These are phyloP conservation scores for Caretta caretta DNA, from an alignment of 2,113 vertebrate genomes.

Conservation along the genomic window DNA sequence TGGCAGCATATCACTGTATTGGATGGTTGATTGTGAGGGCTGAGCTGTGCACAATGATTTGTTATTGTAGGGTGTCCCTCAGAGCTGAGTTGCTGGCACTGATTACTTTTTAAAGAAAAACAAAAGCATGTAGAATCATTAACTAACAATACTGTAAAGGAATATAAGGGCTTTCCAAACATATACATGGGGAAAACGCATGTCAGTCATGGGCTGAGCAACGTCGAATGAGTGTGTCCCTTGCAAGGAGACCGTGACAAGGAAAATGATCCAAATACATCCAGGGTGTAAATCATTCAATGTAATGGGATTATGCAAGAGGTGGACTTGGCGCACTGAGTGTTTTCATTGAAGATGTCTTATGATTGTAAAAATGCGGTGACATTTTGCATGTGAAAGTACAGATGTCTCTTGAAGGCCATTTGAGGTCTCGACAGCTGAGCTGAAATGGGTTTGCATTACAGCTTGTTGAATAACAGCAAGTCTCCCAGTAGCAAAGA, in stretches of 20 bases:
- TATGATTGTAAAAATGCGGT: background rate
- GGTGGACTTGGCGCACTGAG: background rate
- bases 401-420: background rate
- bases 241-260: background rate
- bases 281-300: background rate
- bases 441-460: background rate
- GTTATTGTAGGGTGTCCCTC: background rate
- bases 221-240: fast-evolving
- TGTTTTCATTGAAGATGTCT: background rate
- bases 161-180: background rate
- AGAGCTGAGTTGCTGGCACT: background rate
- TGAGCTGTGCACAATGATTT: background rate
- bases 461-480: background rate
- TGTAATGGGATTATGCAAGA: background rate
- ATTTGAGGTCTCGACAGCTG: background rate
- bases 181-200: background rate
- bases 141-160: background rate
- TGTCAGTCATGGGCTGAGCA: background rate
- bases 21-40: fast-evolving
- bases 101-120: background rate
- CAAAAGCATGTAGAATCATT: background rate
- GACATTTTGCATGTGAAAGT: background rate
- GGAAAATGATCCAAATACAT: background rate
- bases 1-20: background rate
- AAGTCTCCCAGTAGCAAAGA: background rate